Conservation (phyloP, 35 echinoderm and acorn worm genomes). For the Strongylocentrotus purpuratus region DNA sequence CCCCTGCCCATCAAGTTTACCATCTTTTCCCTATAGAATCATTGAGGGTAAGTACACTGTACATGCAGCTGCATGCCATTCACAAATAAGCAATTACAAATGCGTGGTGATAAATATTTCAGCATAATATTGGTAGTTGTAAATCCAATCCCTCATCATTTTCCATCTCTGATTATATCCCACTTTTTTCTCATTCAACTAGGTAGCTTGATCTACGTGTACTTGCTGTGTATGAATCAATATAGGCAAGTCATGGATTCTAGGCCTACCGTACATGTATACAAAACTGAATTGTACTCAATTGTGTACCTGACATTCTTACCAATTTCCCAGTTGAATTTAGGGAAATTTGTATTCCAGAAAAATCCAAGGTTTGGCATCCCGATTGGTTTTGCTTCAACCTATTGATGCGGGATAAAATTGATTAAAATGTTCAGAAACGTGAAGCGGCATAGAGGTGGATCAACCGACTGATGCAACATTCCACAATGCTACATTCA, state of each 20-base stretch:
- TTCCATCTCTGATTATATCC: not conserved
- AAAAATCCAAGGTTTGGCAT: not conserved
- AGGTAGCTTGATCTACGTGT: too few species aligned
- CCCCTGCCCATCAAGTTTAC: not conserved
- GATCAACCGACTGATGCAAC: not conserved
- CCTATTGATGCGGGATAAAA: not conserved
- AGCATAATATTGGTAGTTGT: not conserved
- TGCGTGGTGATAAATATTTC: not conserved
- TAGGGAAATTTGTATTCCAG: not conserved
- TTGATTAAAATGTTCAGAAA: slow-evolving; percentile 3
- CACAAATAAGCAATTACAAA: not conserved
- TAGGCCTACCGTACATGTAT: too few species aligned
- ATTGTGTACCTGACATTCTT: too few species aligned
- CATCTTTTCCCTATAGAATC: not conserved
- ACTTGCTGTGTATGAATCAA: too few species aligned
- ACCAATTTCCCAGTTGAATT: too few species aligned
- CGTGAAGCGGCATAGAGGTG: not conserved
- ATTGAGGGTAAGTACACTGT: not conserved
- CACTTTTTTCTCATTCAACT: not conserved
- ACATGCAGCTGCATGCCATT: not conserved
- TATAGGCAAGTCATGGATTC: too few species aligned
- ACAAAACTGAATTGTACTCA: too few species aligned
- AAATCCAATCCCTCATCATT: not conserved
- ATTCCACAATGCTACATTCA: not conserved
- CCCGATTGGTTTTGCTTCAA: not conserved